Base-by-base conservation (phyloP, 2,888 invertebrate species). In the Hemicrepidius hirtus region DNA sequence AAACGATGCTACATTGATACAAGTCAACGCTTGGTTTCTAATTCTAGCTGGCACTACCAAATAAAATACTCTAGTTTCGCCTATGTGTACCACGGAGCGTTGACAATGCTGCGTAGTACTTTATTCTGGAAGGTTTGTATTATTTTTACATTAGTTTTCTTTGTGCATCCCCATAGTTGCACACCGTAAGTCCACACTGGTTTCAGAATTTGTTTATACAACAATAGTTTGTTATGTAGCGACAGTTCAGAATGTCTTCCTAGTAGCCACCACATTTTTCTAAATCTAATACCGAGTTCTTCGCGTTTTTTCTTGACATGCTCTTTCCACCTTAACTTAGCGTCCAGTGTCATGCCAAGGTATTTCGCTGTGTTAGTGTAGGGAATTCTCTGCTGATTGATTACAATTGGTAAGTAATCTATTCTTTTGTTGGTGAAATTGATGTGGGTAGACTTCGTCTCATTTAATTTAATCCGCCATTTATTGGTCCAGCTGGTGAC, bases 291-390 rank as follows among this genome's bases (percentile, higher is more conserved):
- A 6, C 28, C 0, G n/a, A 64, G 21, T 63, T 63, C 50, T 64
- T 64, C 50, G 7, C 50, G 28, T 35, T 64, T 24, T 3, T 50
- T 64, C 20, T 64, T 64, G 6, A 35, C 32, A 35, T 64, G 64
- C 9, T 46, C 64, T 35, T 64, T 64, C 64, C 64, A 59, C 40
- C 66, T 75, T 1, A 78, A 49, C 37, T 72, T 64, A 20, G 59
- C 37, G 55, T 79, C 78, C 9, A 79, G 67, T 32, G 74, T 73
- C n/a, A 80, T 70, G 12, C 75, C 79, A 0, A 80, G 76, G 59
- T 80, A 78, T 75, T 78, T 76, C 1, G 69, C 76, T 12, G 50
- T 40, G n/a, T 74, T 63, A 6, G n/a, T 16, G 10, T 35, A 40
- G 18, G 78, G 75, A 0, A 78, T 50, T 9, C 16, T 16, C 41